Evolutionary conservation across 2,797 vertebrate species (phyloP).

Genomic region (Enteromius trimaculatus): DNA sequence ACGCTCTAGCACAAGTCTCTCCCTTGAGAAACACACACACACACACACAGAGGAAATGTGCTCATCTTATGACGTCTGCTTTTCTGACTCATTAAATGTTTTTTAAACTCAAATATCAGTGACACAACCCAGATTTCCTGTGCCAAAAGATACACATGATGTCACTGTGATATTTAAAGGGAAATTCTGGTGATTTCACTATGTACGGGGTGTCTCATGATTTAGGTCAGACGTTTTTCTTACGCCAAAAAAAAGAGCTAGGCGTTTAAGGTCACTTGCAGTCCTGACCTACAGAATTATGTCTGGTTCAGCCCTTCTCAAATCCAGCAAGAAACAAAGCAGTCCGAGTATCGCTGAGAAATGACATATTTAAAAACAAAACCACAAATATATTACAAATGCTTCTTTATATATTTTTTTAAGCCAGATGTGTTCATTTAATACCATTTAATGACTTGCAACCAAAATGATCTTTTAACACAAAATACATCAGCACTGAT

Average conservation of each 20-base stretch:
- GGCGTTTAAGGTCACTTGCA: conserved; percentile 21
- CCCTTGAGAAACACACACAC: conserved; percentile 69
- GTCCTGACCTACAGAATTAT: background rate
- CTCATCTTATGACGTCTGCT: conserved; percentile 75
- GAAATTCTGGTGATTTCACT: conserved; percentile 13
- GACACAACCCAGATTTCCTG: conserved; percentile 54
- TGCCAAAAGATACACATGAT: conserved; percentile 46
- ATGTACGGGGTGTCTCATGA: background rate
- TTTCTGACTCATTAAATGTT: conserved; percentile 70
- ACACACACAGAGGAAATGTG: conserved; percentile 63
- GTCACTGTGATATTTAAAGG: conserved; percentile 57
- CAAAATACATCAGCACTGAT: background rate
- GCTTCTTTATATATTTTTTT: background rate
- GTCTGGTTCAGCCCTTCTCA: conserved; percentile 1
- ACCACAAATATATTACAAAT: background rate
- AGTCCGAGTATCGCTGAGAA: background rate
- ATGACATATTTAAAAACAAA: background rate
- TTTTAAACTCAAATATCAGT: conserved; percentile 63
- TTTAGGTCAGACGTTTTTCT: background rate
- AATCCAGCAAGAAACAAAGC: background rate
- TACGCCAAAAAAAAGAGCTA: background rate
- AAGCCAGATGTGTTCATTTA: background rate
- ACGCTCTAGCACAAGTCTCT: conserved; percentile 70
- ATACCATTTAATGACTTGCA: background rate
- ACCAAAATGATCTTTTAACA: background rate